These are phyloP conservation scores for Psammodynastes pulverulentus DNA, from an alignment of 2,113 vertebrate genomes.

Conservation along the genomic window DNA sequence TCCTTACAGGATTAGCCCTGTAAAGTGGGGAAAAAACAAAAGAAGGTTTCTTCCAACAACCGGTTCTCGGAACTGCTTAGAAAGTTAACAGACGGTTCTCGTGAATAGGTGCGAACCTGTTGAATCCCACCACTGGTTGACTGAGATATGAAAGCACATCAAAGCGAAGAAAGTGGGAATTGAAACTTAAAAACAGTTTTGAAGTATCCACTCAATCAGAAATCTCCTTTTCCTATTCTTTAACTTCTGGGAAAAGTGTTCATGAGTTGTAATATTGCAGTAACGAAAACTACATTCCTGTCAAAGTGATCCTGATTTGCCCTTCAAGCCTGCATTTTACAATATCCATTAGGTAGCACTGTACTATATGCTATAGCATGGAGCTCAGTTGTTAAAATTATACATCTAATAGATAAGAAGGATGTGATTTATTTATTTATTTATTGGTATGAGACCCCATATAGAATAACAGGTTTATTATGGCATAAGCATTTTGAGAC, in stretches of 20 bases:
- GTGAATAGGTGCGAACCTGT: too few species aligned
- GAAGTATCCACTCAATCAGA: not conserved
- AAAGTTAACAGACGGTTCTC: too few species aligned
- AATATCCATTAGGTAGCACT: slow-evolving; percentile 27
- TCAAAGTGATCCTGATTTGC: not conserved
- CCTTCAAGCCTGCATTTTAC: slow-evolving; percentile 20
- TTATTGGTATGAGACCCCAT: not conserved
- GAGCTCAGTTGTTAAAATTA: slow-evolving; percentile 38
- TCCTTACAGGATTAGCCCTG: too few species aligned
- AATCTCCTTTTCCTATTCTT: not conserved
- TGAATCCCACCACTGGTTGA: too few species aligned
- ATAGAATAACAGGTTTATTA: not conserved
- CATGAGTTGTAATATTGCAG: not conserved
- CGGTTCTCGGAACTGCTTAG: too few species aligned
- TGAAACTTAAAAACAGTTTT: not conserved
- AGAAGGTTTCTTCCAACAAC: too few species aligned
- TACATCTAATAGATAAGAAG: slow-evolving; percentile 40
- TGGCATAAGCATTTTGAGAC: not conserved
- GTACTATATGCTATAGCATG: slow-evolving; percentile 29
- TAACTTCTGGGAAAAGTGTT: not conserved
- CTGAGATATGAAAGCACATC: not conserved
- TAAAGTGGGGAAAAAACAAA: too few species aligned
- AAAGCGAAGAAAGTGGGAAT: not conserved
- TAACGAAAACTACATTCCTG: not conserved
- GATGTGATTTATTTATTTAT: not conserved